Evolutionary conservation across 2,113 vertebrate species (phyloP), one percentile per base, ranked within the genome.

Genomic region (Osmerus eperlanus): DNA sequence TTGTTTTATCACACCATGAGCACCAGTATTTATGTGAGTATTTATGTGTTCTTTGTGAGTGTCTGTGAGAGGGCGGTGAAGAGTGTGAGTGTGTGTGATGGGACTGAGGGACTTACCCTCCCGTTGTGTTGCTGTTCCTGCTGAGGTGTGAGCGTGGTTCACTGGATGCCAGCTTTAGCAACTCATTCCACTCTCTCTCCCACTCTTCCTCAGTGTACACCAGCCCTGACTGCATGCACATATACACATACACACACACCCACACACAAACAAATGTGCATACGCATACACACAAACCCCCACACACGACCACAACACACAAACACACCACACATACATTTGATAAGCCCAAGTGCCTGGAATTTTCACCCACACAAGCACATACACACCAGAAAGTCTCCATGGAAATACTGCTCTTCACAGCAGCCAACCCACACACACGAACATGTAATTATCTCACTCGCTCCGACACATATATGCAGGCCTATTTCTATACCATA

Each of bases 171-270:
- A 96, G 80, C 80, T 95, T 95, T n/a, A 96, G 89, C 73, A 96
- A 88, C 74, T 96, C 95, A 0, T 92, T 94, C 95, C 95, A 96
- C 74, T 96, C 95, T 0, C 93, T 87, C 74, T 96, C 95, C 95
- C 95, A 96, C 29, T 96, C 95, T 41, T 96, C 94, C 63, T 96
- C 95, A 0, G 95, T 95, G 72, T 95, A 96, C 77, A 96, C 92
- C 87, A 96, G 83, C 25, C 95, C 95, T 74, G 95, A 96, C 95
- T 96, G 41, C 68, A 60, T 61, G 65, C 61, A 64, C 52, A 64
- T 19, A 32, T 47, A 16, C 23, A 55, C 66, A 28, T 47, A 68
- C 67, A 29, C 67, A 80, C 64, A 78, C 25, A 25, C 56, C 69
- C 23, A 70, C 18, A 41, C 62, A 41, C 28, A 64, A 3, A 28